Evolutionary conservation across 2,888 invertebrate species (phyloP), one percentile per base, ranked within the genome.

Genomic region (Iphiclides podalirius): DNA sequence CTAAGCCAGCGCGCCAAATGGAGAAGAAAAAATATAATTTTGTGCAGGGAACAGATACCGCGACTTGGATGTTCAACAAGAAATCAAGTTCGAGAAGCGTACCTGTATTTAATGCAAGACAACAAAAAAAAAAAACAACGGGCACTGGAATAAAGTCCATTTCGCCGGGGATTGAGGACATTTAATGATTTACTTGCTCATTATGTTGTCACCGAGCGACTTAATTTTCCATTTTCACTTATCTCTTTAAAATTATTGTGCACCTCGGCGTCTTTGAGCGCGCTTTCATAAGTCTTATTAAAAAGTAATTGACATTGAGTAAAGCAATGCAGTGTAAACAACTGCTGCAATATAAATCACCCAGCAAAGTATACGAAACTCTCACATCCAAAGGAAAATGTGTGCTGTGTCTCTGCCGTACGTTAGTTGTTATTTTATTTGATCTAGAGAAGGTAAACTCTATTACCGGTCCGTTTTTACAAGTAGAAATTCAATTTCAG

Each of bases 391-490:
- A 60, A 53, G 48, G 62, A 61, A 69, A 67, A 70, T 70, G 71
- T 71, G 66, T 71, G 60, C 67, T 57, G 55, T 56, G 65, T 64
- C 65, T 63, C 59, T 61, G 42, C 59, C 64, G 62, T 64, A 66
- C 61, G 65, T 64, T 67, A 70, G 69, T 71, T 78, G 74, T 77
- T 79, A 78, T 81, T 81, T 80, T 79, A 81, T 84, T 83, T 82
- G 79, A 79, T 80, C 78, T 72, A 66, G 67, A 66, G 68, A 74
- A 79, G 72, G 81, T 81, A 83, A 83, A 83, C 80, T 81, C 79
- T 77, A 83, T 85, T 83, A 85, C 77, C 61, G 70, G 72, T 66
- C 73, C 80, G 77, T 82, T 85, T 85, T 84, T 84, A 86, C 76
- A 76, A 74, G 72, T 73, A 72, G 69, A 79, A 83, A 85, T 82